These are phyloP conservation scores for Charaxes varanes DNA, from an alignment of 1,140 invertebrate species.

Conservation along the genomic window DNA sequence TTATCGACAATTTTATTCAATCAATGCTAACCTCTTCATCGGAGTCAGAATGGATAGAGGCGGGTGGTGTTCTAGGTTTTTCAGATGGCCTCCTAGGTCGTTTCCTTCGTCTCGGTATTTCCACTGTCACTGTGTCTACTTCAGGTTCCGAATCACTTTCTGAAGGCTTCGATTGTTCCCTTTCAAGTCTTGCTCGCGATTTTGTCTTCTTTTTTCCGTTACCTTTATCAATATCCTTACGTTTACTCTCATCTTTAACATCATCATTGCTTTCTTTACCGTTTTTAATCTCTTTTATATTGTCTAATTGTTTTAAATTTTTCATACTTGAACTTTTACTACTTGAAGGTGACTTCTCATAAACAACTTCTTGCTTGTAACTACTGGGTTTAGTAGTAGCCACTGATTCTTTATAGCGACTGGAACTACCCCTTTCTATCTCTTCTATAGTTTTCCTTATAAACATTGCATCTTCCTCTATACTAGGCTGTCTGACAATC, in stretches of 20 bases:
- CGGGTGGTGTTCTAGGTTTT: slow-evolving; percentile 57
- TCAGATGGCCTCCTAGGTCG: slow-evolving; percentile 58
- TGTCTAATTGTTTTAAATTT: slow-evolving; percentile 32
- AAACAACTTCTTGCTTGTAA: slow-evolving; percentile 19
- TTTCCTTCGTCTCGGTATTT: slow-evolving; percentile 68
- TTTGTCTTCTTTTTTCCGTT: slow-evolving; percentile 61
- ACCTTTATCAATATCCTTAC: slow-evolving; percentile 56
- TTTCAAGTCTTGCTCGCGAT: slow-evolving; percentile 63
- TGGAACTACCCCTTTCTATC: slow-evolving; percentile 58
- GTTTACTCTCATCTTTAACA: slow-evolving; percentile 51
- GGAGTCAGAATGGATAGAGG: slow-evolving; percentile 56
- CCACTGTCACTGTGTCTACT: slow-evolving; percentile 68
- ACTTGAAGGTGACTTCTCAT: slow-evolving; percentile 25
- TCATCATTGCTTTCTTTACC: slow-evolving; percentile 45
- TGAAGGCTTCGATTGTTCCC: slow-evolving; percentile 71
- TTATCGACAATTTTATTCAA: too few species aligned
- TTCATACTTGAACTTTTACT: slow-evolving; percentile 32
- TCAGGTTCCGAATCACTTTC: slow-evolving; percentile 68
- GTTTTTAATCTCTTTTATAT: slow-evolving; percentile 32
- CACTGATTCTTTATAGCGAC: slow-evolving; percentile 43
- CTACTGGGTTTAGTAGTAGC: slow-evolving; percentile 17
- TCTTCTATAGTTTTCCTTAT: slow-evolving; percentile 66
- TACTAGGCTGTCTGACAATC: slow-evolving; percentile 46
- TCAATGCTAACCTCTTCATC: slow-evolving; percentile 60
- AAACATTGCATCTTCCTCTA: slow-evolving; percentile 63